A percentile compares a stretch with the other conserved stretches of the same genome.
Evolutionary conservation across 2,797 vertebrate genomes (phyloP).

Genomic region (Coccyzus lansbergi): DNA sequence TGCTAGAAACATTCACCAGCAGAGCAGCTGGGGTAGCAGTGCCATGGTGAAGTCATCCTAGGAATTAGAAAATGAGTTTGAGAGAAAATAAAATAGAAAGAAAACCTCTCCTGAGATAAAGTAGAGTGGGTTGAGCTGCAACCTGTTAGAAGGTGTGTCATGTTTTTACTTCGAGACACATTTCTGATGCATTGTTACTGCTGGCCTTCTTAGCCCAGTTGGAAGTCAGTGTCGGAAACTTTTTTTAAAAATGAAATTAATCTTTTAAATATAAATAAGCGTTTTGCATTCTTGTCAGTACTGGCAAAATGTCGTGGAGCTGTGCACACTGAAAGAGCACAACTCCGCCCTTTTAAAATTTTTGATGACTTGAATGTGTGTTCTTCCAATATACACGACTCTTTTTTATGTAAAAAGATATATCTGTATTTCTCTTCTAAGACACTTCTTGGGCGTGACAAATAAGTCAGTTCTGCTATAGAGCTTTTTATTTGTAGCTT

Average conservation of each 20-base stretch:
- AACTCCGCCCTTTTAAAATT: background rate
- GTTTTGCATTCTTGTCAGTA: background rate
- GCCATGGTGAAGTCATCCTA: background rate
- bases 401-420: background rate
- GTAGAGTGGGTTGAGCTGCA: background rate
- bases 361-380: background rate
- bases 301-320: background rate
- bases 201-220: background rate
- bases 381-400: background rate
- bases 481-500: background rate
- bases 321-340: background rate
- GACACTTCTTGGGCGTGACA: background rate
- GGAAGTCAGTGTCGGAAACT: background rate
- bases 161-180: background rate
- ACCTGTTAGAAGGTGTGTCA: background rate
- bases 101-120: background rate
- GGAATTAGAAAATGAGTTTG: background rate
- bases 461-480: background rate
- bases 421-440: background rate
- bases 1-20: fast-evolving
- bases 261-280: background rate
- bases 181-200: background rate
- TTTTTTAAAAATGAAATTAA: background rate
- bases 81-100: background rate
- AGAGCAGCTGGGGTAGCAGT: background rate